Conservation (phyloP, 1,140 invertebrate genomes). For the Apolygus lucorum region DNA sequence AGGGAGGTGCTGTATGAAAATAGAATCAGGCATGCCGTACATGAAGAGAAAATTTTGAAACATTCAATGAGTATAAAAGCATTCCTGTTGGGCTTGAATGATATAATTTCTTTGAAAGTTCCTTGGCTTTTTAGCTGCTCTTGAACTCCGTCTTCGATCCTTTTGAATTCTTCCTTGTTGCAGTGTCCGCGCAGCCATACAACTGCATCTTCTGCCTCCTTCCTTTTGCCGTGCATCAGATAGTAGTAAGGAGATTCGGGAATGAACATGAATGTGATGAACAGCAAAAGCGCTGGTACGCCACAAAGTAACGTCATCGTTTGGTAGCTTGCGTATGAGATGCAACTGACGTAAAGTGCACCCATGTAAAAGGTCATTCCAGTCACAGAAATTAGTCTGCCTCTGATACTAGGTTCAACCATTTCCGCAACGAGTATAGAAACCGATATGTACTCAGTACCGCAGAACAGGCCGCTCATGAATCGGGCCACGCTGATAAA, state of each 20-base stretch:
- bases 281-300: conserved; percentile 50
- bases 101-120: conserved; percentile 20
- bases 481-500: conserved; percentile 25
- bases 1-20: conserved; percentile 67
- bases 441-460: conserved; percentile 61
- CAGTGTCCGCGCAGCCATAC: conserved; percentile 48
- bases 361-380: conserved; percentile 68
- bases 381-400: conserved; percentile 56
- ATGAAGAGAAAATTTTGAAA: conserved; percentile 54
- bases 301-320: conserved; percentile 55
- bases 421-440: conserved; percentile 55
- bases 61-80: conserved; percentile 54
- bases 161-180: conserved; percentile 25
- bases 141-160: conserved; percentile 28
- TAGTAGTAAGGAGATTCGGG: conserved; percentile 74
- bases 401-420: conserved; percentile 31
- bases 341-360: conserved; percentile 59
- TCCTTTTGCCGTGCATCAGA: conserved; percentile 48
- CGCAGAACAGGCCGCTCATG: conserved; percentile 52
- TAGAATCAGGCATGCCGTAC: conserved; percentile 63
- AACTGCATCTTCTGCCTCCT: conserved; percentile 54
- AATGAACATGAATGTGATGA: conserved; percentile 58
- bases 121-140: conserved; percentile 22
- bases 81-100: conserved; percentile 37
- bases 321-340: conserved; percentile 57